Conservation (phyloP, 2,888 invertebrate species). For the Oscheius sp. region DNA sequence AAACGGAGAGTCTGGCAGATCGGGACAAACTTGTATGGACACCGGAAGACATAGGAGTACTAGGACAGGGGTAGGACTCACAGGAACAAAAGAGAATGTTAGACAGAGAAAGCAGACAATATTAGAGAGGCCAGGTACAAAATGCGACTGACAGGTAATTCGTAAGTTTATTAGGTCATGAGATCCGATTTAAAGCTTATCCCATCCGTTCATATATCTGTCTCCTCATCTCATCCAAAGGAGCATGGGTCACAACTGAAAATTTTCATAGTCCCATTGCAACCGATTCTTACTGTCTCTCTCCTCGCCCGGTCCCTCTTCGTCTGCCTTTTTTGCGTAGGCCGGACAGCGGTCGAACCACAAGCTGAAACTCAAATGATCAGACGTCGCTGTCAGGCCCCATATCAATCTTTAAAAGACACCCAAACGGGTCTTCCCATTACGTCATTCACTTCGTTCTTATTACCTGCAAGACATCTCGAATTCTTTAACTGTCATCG, state of each 20-base stretch:
- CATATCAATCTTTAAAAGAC: conserved; percentile 33
- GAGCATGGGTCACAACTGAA: conserved; percentile 30
- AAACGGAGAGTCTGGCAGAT: no score
- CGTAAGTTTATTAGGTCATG: no score
- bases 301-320: conserved; percentile 14
- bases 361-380: conserved; percentile 3
- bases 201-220: conserved; percentile 9
- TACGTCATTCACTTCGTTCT: not conserved
- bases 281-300: conserved; percentile 1
- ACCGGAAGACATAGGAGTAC: no score
- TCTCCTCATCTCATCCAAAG: conserved; percentile 7
- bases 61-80: no score
- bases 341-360: conserved; percentile 28
- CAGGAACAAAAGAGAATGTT: no score
- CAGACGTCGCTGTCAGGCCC: not conserved
- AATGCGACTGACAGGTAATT: no score
- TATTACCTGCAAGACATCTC: conserved; percentile 29
- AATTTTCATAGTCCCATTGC: not conserved
- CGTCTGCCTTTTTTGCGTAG: not conserved
- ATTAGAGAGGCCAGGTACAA: no score
- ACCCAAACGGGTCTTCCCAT: conserved; percentile 7
- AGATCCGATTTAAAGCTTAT: not conserved
- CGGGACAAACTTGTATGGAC: no score
- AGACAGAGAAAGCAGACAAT: no score
- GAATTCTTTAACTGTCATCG: conserved; percentile 22